Evolutionary conservation across 2,797 vertebrate species (phyloP).

Genomic region (Urophycis tenuis): DNA sequence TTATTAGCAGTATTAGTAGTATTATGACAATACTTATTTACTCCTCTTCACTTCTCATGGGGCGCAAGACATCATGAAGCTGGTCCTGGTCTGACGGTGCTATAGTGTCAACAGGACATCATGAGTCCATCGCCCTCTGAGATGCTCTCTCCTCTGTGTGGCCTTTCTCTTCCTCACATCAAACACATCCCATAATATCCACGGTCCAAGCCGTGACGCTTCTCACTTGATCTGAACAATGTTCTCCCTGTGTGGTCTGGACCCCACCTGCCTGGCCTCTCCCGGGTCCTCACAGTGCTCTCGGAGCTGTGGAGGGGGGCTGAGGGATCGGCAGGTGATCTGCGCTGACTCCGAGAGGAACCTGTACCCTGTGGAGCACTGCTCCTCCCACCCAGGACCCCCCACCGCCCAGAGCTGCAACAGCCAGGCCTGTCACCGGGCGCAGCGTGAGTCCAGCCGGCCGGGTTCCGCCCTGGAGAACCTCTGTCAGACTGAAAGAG

Average conservation of each 20-base stretch:
- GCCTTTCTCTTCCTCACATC: background rate
- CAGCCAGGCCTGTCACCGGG: slow-evolving; percentile 77
- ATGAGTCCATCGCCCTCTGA: too few relatives aligned
- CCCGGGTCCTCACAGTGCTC: slow-evolving; percentile 75
- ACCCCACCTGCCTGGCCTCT: background rate
- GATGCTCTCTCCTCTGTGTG: background rate
- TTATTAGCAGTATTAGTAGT: too few relatives aligned
- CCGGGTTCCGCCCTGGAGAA: background rate
- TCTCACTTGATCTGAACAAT: background rate
- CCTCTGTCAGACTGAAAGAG: background rate
- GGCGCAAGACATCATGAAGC: too few relatives aligned
- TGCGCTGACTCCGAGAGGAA: slow-evolving; percentile 76
- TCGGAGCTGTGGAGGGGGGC: slow-evolving; percentile 80
- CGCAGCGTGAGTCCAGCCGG: slow-evolving; percentile 73
- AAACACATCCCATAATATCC: too few relatives aligned
- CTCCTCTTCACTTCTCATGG: too few relatives aligned
- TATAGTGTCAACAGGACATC: too few relatives aligned
- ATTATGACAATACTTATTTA: too few relatives aligned
- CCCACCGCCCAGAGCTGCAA: slow-evolving; percentile 79
- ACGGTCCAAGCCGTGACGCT: background rate
- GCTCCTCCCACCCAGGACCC: slow-evolving; percentile 69
- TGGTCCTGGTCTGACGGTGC: too few relatives aligned
- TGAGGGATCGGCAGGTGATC: slow-evolving; percentile 82
- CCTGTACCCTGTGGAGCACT: slow-evolving; percentile 70
- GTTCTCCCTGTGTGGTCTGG: background rate